Conservation (phyloP, 2,888 invertebrate species). For the Cephus runcator region DNA sequence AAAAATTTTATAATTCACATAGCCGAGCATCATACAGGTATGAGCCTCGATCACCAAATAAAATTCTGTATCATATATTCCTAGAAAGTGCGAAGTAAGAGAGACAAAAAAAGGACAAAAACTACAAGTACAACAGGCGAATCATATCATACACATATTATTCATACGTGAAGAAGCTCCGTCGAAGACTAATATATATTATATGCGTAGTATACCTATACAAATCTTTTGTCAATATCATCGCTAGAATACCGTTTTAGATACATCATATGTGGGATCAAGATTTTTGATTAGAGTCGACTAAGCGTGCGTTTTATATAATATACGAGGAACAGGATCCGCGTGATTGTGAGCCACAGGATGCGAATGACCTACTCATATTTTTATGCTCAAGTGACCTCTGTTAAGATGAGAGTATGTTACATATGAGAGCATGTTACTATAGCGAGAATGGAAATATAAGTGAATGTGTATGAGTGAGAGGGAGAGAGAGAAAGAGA, state of each 20-base stretch:
- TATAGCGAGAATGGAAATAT: conserved; percentile 1
- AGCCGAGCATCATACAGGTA: too few species aligned
- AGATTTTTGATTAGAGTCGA: background rate
- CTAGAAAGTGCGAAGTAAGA: background rate
- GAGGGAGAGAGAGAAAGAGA: conserved; percentile 10
- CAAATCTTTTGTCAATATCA: background rate
- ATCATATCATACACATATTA: conserved; percentile 45
- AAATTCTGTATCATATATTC: background rate
- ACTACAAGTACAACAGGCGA: conserved; percentile 43
- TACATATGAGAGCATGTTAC: background rate
- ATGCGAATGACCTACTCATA: conserved; percentile 6
- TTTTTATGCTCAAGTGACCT: conserved; percentile 29
- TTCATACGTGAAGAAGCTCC: background rate
- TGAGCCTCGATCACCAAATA: background rate
- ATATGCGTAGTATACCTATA: background rate
- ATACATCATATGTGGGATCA: background rate
- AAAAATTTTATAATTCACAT: background rate
- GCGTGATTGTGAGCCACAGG: background rate
- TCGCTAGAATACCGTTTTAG: background rate
- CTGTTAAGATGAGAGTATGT: background rate
- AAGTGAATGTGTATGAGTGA: conserved; percentile 5
- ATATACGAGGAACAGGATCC: background rate
- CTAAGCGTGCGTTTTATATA: background rate
- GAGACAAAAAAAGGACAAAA: conserved; percentile 26
- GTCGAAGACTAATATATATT: background rate